Conservation (phyloP, 1,140 invertebrate genomes). For the Hylyphantes graminicola region DNA sequence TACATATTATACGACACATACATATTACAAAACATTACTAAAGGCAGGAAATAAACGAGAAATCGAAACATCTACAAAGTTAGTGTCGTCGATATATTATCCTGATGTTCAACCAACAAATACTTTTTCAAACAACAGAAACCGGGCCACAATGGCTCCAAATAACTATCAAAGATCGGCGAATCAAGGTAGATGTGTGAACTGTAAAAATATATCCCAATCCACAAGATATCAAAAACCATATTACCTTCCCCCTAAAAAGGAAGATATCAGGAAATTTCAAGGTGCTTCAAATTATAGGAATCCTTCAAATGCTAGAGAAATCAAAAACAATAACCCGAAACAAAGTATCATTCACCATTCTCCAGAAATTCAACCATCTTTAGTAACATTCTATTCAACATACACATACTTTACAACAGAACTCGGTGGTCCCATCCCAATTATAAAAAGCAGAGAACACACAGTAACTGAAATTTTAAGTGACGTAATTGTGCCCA, state of each 20-base stretch:
- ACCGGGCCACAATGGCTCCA: background rate
- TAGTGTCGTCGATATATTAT: slow-evolving; percentile 42
- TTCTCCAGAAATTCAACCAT: slow-evolving; percentile 62
- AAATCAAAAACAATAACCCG: background rate
- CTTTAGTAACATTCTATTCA: slow-evolving; percentile 83
- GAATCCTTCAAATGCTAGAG: background rate
- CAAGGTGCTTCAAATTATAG: background rate
- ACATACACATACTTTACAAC: slow-evolving; percentile 92
- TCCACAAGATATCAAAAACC: slow-evolving; percentile 20
- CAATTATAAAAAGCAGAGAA: slow-evolving; percentile 69
- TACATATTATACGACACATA: slow-evolving; percentile 78
- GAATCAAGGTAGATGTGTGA: background rate
- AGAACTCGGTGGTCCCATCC: slow-evolving; percentile 79
- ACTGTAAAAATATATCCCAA: slow-evolving; percentile 1
- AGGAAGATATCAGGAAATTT: background rate
- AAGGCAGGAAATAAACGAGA: slow-evolving; percentile 39
- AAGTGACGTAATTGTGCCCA: slow-evolving; percentile 47
- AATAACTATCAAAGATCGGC: background rate
- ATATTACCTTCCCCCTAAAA: slow-evolving; percentile 18
- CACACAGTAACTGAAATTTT: slow-evolving; percentile 56
- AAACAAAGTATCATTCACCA: slow-evolving; percentile 2
- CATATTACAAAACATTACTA: slow-evolving; percentile 83
- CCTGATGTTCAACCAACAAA: slow-evolving; percentile 18
- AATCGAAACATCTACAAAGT: slow-evolving; percentile 34
- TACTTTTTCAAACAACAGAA: background rate